Percentiles rank a stretch among this genome's conserved stretches.
These are phyloP conservation scores for Bilobella aurantiaca DNA, from an alignment of 1,140 invertebrate species.

Conservation along the genomic window DNA sequence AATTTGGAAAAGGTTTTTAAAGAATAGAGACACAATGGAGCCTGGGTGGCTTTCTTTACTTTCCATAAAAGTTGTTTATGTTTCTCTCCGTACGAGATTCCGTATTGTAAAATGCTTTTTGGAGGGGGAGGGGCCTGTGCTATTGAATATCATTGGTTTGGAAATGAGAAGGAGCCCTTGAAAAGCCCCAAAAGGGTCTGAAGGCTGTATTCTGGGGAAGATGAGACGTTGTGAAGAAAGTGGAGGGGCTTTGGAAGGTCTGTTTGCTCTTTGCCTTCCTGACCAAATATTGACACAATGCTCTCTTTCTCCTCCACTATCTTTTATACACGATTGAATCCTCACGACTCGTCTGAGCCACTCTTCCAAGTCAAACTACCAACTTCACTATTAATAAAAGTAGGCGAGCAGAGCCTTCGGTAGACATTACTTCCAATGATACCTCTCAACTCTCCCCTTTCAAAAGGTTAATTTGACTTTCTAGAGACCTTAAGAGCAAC, in stretches of 20 bases:
- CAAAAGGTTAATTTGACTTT: neutral
- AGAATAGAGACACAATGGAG: too few relatives aligned
- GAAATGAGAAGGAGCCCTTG: neutral
- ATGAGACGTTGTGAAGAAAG: neutral
- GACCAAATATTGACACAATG: slow-evolving; percentile 29
- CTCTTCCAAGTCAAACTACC: too few relatives aligned
- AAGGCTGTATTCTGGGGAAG: neutral
- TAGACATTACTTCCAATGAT: slow-evolving; percentile 2
- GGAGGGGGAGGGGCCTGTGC: neutral
- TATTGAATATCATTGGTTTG: slow-evolving; percentile 8
- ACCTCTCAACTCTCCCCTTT: neutral
- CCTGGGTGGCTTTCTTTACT: neutral
- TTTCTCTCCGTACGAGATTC: too few relatives aligned
- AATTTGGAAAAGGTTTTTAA: too few relatives aligned
- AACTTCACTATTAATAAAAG: slow-evolving; percentile 6
- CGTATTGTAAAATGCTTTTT: neutral
- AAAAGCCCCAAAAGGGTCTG: slow-evolving; percentile 1
- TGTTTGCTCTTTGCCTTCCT: slow-evolving; percentile 27
- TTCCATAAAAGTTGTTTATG: slow-evolving; percentile 4
- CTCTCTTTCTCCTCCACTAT: slow-evolving; percentile 1
- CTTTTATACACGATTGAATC: slow-evolving; percentile 23
- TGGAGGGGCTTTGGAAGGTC: neutral
- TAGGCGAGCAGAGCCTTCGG: neutral
- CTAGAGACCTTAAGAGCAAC: neutral
- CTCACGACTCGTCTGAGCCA: slow-evolving; percentile 22